Evolutionary conservation across 2,113 vertebrate species (phyloP), one percentile per base, ranked within the genome.

Genomic region (Chitala chitala): DNA sequence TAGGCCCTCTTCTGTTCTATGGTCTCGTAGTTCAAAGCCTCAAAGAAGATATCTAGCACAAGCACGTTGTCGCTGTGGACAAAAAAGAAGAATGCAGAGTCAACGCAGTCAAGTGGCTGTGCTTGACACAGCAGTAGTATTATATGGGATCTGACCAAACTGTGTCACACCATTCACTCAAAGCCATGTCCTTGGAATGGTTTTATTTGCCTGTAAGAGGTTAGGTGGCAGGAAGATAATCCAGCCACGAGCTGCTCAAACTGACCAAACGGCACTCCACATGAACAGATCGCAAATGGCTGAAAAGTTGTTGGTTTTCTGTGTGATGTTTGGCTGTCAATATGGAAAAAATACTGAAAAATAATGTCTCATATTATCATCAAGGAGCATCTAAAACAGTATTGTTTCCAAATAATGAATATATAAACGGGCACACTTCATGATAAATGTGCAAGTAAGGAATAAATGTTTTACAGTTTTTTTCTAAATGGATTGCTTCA

Each of bases 1-100:
- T 99, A 99, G 0, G 96, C 97, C 81, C 96, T 97, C 89, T 95
- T 98, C 89, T 99, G 97, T 82, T 99, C 96, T 5, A 99, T 98
- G 0, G 94, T 98, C 92, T 92, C 90, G 64, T 92, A 92, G 80
- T 92, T 92, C 29, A 92, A 84, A 42, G 90, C 90, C 74, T 92
- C 90, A 77, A 92, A 92, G 70, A 91, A 92, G 74, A 92, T 88
- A 75, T 92, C 90, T 78, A 99, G 88, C 71, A 98, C 96, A 85
- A 99, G 82, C 79, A 99, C 93, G 76, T 99, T 99, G 78, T 98
- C 96, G 82, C 97, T 98, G 91, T 42, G 58, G 58, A 50, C 12
- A n/a, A 40, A 20, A 63, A 8, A 73, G 29, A 64, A 73, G 29
- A 64, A n/a, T 63, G 72, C 29, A 53, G 10, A 6, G 50, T 69